phyloP scores from a whole-genome alignment of 2,113 vertebrate species.

The Varanus salvator region DNA sequence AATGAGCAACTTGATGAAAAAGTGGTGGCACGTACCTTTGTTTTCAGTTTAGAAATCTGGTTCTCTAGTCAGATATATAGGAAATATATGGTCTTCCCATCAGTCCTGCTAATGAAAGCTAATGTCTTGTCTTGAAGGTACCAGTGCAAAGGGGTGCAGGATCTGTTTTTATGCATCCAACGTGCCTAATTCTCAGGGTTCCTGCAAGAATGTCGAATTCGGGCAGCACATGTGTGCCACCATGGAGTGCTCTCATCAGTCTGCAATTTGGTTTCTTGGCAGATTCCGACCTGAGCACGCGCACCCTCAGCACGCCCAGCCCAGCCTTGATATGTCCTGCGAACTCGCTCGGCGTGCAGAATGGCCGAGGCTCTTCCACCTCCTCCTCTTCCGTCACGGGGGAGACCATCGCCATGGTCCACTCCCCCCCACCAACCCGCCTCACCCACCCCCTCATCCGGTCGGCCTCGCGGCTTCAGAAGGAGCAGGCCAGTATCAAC shows the following conservation, averaged over 20 bases:
- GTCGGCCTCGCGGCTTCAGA: constrained; percentile 81
- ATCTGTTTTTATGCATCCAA: background rate
- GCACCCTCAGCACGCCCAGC: constrained; percentile 94
- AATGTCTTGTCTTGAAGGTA: background rate
- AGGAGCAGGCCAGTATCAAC: constrained; percentile 85
- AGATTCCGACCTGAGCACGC: constrained; percentile 95
- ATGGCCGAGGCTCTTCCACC: constrained; percentile 88
- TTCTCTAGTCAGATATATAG: too few species aligned
- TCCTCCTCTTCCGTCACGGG: constrained; percentile 89
- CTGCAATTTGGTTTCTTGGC: constrained; percentile 66
- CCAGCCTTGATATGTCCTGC: constrained; percentile 92
- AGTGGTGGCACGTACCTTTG: too few species aligned
- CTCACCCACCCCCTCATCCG: constrained; percentile 85
- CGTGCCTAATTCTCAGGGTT: background rate
- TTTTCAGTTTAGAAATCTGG: background rate
- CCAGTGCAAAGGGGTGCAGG: background rate
- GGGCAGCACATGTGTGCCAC: background rate
- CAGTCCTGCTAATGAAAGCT: background rate
- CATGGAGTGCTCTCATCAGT: background rate
- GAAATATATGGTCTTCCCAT: background rate
- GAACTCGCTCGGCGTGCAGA: constrained; percentile 85
- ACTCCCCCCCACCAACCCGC: constrained; percentile 84
- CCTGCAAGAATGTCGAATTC: background rate
- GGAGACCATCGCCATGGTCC: constrained; percentile 95
- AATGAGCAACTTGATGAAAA: background rate